phyloP scores from a whole-genome alignment of 2,797 vertebrate genomes.

The Pelobates cultripes region DNA sequence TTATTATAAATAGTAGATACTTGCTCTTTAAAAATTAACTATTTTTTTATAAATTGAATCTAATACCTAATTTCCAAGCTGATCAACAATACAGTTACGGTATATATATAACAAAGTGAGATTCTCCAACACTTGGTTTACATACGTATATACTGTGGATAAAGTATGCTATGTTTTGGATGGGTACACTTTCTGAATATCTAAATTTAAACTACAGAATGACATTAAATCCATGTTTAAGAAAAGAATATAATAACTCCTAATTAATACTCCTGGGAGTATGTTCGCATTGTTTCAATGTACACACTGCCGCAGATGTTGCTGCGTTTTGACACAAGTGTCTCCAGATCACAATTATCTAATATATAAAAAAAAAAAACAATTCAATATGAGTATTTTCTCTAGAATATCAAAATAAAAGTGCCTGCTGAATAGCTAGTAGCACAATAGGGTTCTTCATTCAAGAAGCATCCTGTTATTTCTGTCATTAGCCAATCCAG shows the following conservation, averaged over 20 bases:
- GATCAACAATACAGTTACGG: too few species aligned
- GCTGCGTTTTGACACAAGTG: neutral
- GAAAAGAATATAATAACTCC: neutral
- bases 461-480: conserved; percentile 61
- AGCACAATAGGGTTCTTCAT: conserved; percentile 35
- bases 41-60: too few species aligned
- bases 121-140: too few species aligned
- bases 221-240: too few species aligned
- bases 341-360: neutral
- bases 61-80: too few species aligned
- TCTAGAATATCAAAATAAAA: neutral
- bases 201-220: too few species aligned
- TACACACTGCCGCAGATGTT: neutral
- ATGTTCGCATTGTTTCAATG: neutral
- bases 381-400: neutral
- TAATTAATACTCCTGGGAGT: conserved; percentile 1
- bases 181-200: too few species aligned
- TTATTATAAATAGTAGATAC: too few species aligned
- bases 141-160: too few species aligned
- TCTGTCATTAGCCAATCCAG: conserved; percentile 64
- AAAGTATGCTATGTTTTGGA: too few species aligned
- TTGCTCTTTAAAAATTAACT: too few species aligned
- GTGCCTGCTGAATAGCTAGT: conserved; percentile 19
- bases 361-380: neutral
- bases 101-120: too few species aligned